Percentiles rank a stretch among this genome's conserved stretches.
Conservation (phyloP, 2,888 invertebrate species). For the Hydrotaea cyrtoneurina region DNA sequence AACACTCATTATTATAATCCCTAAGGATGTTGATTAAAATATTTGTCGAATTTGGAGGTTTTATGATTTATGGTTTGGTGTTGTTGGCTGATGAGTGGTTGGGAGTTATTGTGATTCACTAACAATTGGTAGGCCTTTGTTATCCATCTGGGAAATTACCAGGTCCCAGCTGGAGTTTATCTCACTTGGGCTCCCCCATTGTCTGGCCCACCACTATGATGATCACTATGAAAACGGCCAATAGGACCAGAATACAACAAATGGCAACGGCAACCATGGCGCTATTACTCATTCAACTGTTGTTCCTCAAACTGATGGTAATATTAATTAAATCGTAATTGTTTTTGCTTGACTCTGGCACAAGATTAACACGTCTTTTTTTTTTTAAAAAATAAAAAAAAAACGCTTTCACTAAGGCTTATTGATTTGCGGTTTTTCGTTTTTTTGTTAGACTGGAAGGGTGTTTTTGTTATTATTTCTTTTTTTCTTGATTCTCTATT, state of each 20-base stretch:
- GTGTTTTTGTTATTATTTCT: background rate
- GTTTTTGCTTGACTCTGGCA: background rate
- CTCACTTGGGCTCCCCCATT: conserved; percentile 85
- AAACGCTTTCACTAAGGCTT: no score
- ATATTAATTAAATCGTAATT: conserved; percentile 66
- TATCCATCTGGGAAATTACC: conserved; percentile 81
- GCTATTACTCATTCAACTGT: conserved; percentile 80
- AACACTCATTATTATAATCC: background rate
- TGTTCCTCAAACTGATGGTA: conserved; percentile 52
- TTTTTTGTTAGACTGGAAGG: no score
- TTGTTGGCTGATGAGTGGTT: conserved; percentile 43
- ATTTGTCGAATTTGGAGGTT: conserved; percentile 7
- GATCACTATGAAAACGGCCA: conserved; percentile 90
- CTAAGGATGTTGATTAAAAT: background rate
- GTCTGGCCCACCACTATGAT: conserved; percentile 91
- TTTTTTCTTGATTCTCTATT: conserved; percentile 6
- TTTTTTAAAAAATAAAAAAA: no score
- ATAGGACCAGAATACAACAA: conserved; percentile 90
- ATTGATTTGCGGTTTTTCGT: background rate
- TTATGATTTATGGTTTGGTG: conserved; percentile 37
- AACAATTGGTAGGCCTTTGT: conserved; percentile 80
- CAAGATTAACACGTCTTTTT: no score
- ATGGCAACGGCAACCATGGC: conserved; percentile 91
- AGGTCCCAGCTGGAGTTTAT: conserved; percentile 81
- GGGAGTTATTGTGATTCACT: conserved; percentile 68